Percentiles rank a stretch among this genome's conserved stretches.
Evolutionary conservation across 2,113 vertebrate genomes (phyloP).

Genomic region (Ornithorhynchus anatinus): DNA sequence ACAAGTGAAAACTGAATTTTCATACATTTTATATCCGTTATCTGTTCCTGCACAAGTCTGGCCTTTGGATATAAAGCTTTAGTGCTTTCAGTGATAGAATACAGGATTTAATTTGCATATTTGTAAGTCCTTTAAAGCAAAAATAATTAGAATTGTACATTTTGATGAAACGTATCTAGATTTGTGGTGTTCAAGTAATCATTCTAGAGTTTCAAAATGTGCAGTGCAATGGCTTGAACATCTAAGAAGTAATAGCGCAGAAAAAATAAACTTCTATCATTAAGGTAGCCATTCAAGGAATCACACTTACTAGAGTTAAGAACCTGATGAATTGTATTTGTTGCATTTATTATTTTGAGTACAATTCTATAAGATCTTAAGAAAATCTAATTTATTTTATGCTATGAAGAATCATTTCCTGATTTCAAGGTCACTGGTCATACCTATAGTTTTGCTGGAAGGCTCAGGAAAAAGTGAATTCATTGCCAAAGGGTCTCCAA

Average conservation of each 20-base stretch:
- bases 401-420: neutral
- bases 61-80: neutral
- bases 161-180: too few relatives aligned
- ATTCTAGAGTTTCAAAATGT: too few relatives aligned
- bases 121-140: neutral
- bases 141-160: too few relatives aligned
- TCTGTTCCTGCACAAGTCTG: neutral
- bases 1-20: neutral
- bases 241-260: neutral
- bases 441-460: neutral
- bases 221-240: neutral
- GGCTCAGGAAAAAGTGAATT: neutral
- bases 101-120: neutral
- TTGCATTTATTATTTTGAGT: neutral
- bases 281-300: neutral
- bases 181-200: too few relatives aligned
- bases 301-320: neutral
- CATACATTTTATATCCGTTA: neutral
- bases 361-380: neutral
- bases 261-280: neutral
- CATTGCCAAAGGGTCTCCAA: too few relatives aligned
- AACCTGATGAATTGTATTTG: neutral
- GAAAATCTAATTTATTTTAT: neutral
- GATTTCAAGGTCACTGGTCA: neutral
- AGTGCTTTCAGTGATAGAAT: neutral